These are phyloP conservation scores for Mesitornis unicolor DNA, from an alignment of 2,113 vertebrate genomes.

Conservation along the genomic window DNA sequence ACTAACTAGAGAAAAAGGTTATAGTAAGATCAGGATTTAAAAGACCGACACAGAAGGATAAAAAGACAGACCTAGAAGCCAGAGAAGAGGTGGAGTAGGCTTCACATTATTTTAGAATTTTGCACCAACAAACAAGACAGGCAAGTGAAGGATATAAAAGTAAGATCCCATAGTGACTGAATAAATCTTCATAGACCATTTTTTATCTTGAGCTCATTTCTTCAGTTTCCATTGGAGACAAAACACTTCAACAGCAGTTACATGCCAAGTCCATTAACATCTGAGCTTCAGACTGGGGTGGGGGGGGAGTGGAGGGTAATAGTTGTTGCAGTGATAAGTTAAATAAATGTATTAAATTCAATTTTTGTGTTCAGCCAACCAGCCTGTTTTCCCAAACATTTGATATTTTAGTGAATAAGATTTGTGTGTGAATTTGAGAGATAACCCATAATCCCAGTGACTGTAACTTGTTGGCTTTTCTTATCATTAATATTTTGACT, in stretches of 20 bases:
- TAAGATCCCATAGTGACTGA: background rate
- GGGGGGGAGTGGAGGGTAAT: rapidly evolving
- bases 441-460: background rate
- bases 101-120: background rate
- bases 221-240: background rate
- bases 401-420: background rate
- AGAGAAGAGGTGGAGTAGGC: background rate
- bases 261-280: background rate
- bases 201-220: background rate
- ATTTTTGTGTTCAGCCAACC: background rate
- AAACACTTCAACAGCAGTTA: background rate
- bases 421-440: background rate
- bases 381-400: background rate
- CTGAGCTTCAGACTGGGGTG: background rate
- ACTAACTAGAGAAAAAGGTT: background rate
- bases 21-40: background rate
- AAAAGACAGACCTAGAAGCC: background rate
- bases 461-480: background rate
- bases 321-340: background rate
- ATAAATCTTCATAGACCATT: background rate
- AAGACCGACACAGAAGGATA: background rate
- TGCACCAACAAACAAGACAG: background rate
- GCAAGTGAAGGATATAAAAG: background rate
- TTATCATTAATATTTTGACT: background rate
- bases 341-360: background rate